Conservation (phyloP, 1,140 invertebrate genomes). For the Druon quercuslanigerum region DNA sequence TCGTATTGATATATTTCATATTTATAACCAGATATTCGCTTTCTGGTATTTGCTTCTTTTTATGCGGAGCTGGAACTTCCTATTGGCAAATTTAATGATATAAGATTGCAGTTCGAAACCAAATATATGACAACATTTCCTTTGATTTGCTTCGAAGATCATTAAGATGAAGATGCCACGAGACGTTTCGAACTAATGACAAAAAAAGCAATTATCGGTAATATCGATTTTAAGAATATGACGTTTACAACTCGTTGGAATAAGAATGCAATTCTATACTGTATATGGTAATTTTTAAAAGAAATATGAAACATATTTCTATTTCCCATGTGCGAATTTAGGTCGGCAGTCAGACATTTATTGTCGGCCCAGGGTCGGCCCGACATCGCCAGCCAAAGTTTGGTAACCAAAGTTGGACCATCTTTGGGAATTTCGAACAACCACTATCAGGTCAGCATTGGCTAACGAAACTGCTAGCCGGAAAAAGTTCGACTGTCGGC, state of each 20-base stretch:
- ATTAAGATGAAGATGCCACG: neutral
- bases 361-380: too few species aligned
- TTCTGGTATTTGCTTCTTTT: neutral
- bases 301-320: too few species aligned
- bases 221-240: neutral
- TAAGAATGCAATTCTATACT: too few species aligned
- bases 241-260: neutral
- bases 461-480: too few species aligned
- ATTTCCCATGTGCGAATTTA: too few species aligned
- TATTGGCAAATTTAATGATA: constrained; percentile 29
- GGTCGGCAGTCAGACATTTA: too few species aligned
- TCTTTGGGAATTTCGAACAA: too few species aligned
- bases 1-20: neutral
- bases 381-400: too few species aligned
- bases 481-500: too few species aligned
- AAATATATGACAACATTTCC: neutral
- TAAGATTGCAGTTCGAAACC: neutral
- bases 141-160: constrained; percentile 6
- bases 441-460: too few species aligned
- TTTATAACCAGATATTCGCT: constrained; percentile 10
- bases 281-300: too few species aligned
- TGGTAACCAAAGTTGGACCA: too few species aligned
- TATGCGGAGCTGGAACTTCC: neutral
- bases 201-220: neutral
- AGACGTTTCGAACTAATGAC: neutral